Percentiles rank a stretch among this genome's conserved stretches.
phyloP scores from a whole-genome alignment of 2,888 invertebrate species.

The Slavum lentiscoides region DNA sequence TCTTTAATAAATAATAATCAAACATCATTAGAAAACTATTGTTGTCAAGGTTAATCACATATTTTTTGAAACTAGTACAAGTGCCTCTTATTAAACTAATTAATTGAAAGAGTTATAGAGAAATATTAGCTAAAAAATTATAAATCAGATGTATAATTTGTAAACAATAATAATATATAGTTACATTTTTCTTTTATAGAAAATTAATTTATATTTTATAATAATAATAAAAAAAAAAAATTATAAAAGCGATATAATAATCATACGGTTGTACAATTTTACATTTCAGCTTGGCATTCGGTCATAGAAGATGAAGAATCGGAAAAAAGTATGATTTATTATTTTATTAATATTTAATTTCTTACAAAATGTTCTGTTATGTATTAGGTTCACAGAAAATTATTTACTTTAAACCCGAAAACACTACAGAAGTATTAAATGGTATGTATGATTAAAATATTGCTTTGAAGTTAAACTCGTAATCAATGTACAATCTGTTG shows the following conservation, averaged over 20 bases:
- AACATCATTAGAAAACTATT: not conserved
- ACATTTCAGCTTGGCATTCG: conserved; percentile 48
- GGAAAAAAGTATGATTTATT: conserved; percentile 32
- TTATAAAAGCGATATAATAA: too few relatives aligned
- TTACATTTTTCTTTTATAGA: not conserved
- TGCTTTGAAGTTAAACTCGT: conserved; percentile 4
- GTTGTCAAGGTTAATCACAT: not conserved
- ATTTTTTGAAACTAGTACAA: not conserved
- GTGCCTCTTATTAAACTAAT: conserved; percentile 10
- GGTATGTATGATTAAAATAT: conserved; percentile 7
- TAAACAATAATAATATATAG: too few relatives aligned
- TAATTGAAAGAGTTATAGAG: not conserved
- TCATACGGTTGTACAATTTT: not conserved
- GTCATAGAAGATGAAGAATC: conserved; percentile 48
- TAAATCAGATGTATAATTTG: not conserved
- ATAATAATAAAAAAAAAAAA: too few relatives aligned
- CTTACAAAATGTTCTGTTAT: not conserved
- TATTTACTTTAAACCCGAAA: conserved; percentile 47
- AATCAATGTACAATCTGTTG: conserved; percentile 8
- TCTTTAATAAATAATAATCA: not conserved
- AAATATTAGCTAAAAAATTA: not conserved
- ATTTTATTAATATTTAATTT: not conserved
- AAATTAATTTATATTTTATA: not conserved
- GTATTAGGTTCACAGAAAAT: conserved; percentile 45
- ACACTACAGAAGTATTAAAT: conserved; percentile 32